Evolutionary conservation across 2,113 vertebrate species (phyloP).

Genomic region (Verasper variegatus): DNA sequence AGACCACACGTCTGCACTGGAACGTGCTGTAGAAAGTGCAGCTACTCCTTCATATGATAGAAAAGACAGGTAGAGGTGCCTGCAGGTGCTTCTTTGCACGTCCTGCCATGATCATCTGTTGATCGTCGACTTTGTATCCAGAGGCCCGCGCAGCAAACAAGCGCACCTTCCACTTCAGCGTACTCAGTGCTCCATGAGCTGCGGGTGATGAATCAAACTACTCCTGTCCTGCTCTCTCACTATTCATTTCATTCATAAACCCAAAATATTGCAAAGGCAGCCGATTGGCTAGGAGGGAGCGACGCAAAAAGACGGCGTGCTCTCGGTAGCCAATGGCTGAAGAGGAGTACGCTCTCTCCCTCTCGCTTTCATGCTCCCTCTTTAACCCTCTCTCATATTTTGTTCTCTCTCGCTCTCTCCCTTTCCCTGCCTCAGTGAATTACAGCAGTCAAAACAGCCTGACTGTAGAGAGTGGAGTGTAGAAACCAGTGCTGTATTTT

Average conservation of each 20-base stretch:
- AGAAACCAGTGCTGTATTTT: slow-evolving; percentile 21
- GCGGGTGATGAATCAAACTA: slow-evolving; percentile 66
- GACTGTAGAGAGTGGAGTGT: slow-evolving; percentile 20
- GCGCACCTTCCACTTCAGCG: slow-evolving; percentile 25
- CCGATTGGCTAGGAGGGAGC: slow-evolving; percentile 59
- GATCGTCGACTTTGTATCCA: slow-evolving; percentile 4
- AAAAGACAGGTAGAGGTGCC: slow-evolving; percentile 7
- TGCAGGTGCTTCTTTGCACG: background rate
- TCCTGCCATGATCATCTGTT: background rate
- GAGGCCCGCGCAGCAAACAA: slow-evolving; percentile 19
- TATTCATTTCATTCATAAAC: slow-evolving; percentile 78
- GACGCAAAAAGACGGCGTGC: slow-evolving; percentile 66
- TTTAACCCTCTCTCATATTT: slow-evolving; percentile 70
- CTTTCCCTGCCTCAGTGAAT: slow-evolving; percentile 37
- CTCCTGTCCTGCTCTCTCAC: slow-evolving; percentile 56
- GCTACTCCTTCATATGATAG: background rate
- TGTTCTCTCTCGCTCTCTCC: slow-evolving; percentile 34
- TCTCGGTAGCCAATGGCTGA: slow-evolving; percentile 64
- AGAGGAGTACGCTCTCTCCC: slow-evolving; percentile 59
- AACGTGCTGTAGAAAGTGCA: background rate
- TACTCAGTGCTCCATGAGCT: slow-evolving; percentile 30
- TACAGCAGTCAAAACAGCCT: slow-evolving; percentile 61
- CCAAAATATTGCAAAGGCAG: slow-evolving; percentile 65
- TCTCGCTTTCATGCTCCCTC: slow-evolving; percentile 50
- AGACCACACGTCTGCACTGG: background rate